These are phyloP conservation scores for Harlomillsia oculata DNA, from an alignment of 1,140 invertebrate genomes.

Conservation along the genomic window DNA sequence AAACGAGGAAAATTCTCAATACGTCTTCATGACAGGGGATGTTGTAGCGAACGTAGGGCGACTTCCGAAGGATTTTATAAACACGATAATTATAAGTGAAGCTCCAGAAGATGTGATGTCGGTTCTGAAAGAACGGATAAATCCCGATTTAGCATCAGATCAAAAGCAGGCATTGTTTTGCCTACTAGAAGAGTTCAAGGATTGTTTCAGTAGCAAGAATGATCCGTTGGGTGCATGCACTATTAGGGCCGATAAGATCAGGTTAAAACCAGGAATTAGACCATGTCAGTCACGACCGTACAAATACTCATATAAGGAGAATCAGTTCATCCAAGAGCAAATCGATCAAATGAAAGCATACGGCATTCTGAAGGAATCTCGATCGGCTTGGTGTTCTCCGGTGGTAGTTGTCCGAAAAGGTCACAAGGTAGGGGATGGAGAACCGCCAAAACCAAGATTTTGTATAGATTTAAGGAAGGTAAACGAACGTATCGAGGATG, in stretches of 20 bases:
- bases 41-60: no score
- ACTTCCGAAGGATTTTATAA: no score
- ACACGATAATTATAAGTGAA: no score
- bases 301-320: not conserved
- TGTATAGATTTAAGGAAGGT: not conserved
- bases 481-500: not conserved
- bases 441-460: not conserved
- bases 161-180: not conserved
- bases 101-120: no score
- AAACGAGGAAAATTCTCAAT: no score
- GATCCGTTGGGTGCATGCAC: not conserved
- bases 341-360: conserved; percentile 2
- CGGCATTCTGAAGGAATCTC: not conserved
- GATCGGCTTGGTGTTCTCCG: not conserved
- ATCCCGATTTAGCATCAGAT: not conserved
- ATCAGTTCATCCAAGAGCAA: conserved; percentile 8
- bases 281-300: not conserved
- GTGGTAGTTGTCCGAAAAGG: conserved; percentile 5
- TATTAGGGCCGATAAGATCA: not conserved
- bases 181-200: not conserved
- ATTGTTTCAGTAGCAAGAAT: not conserved
- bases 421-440: not conserved
- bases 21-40: no score
- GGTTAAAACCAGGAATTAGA: not conserved
- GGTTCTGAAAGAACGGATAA: not conserved